phyloP scores from a whole-genome alignment of 1,140 invertebrate genomes.

The Callitettix versicolor region DNA sequence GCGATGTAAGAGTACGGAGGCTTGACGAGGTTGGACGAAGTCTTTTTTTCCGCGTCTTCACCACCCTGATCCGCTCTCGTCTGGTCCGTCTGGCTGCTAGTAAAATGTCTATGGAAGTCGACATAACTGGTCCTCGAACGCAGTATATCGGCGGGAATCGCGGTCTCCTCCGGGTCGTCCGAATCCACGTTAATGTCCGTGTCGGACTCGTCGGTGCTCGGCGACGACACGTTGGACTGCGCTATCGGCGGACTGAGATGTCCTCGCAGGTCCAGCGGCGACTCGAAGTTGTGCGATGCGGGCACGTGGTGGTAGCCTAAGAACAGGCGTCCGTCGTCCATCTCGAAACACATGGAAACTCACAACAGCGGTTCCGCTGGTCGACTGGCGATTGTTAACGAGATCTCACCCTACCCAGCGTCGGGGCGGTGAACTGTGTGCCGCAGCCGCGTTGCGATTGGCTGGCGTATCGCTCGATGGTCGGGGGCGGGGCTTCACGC shows the following conservation, averaged over 20 bases:
- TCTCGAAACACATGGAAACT: constrained; percentile 24
- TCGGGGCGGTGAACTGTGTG: neutral
- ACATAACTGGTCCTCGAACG: neutral
- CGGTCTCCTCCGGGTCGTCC: constrained; percentile 22
- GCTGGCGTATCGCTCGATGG: neutral
- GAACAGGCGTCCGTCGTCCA: constrained; percentile 25
- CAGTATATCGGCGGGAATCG: constrained; percentile 1
- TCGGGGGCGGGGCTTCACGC: constrained; percentile 3
- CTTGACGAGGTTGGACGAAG: constrained; percentile 47
- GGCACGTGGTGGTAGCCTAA: constrained; percentile 23
- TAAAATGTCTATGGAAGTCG: constrained; percentile 16
- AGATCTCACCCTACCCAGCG: neutral
- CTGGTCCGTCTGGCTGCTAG: neutral
- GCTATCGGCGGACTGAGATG: constrained; percentile 2
- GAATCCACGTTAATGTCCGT: constrained; percentile 29
- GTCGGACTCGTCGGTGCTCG: constrained; percentile 22
- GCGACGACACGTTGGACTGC: constrained; percentile 10
- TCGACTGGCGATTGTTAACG: neutral
- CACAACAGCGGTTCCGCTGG: neutral
- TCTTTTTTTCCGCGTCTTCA: constrained; percentile 20
- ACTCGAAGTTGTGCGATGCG: constrained; percentile 10
- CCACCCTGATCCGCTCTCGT: neutral
- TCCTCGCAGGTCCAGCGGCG: constrained; percentile 23
- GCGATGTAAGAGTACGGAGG: constrained; percentile 97
- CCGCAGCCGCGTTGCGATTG: neutral